Percentiles rank a stretch among this genome's conserved stretches.
Evolutionary conservation across 1,140 invertebrate genomes (phyloP).

Genomic region (Branchinecta lindahli): DNA sequence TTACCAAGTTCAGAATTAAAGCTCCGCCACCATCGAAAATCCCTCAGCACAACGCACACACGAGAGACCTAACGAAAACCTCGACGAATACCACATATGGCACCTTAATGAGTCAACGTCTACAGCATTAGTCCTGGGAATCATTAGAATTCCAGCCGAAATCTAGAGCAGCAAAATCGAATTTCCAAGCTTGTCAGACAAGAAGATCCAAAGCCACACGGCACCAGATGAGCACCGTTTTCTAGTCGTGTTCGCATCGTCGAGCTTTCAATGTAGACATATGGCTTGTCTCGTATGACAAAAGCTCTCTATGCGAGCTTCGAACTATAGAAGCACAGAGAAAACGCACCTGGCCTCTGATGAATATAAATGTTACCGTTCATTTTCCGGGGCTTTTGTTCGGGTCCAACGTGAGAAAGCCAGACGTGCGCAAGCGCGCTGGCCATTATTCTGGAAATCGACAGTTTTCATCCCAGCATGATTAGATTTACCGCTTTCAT

Average conservation of each 20-base stretch:
- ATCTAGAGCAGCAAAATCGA: neutral
- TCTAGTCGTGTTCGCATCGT: neutral
- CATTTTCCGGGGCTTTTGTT: neutral
- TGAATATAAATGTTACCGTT: conserved; percentile 11
- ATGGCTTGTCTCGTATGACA: conserved; percentile 3
- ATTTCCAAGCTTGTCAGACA: neutral
- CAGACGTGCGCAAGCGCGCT: neutral
- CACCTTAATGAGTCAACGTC: too few relatives aligned
- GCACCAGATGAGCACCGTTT: neutral
- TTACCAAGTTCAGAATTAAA: too few relatives aligned
- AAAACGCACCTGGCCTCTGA: neutral
- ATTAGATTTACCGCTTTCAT: too few relatives aligned
- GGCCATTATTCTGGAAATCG: neutral
- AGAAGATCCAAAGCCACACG: neutral
- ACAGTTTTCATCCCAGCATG: neutral
- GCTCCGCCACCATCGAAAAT: too few relatives aligned
- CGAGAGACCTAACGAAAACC: too few relatives aligned
- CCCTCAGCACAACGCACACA: too few relatives aligned
- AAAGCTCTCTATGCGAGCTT: neutral
- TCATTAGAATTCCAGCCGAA: conserved; percentile 3
- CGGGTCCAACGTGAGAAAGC: neutral
- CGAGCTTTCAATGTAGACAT: neutral
- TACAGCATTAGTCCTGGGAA: neutral
- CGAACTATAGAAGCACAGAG: neutral
- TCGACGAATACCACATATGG: too few relatives aligned